These are phyloP conservation scores for Thunnus maccoyii DNA, from an alignment of 2,113 vertebrate species.

Conservation along the genomic window DNA sequence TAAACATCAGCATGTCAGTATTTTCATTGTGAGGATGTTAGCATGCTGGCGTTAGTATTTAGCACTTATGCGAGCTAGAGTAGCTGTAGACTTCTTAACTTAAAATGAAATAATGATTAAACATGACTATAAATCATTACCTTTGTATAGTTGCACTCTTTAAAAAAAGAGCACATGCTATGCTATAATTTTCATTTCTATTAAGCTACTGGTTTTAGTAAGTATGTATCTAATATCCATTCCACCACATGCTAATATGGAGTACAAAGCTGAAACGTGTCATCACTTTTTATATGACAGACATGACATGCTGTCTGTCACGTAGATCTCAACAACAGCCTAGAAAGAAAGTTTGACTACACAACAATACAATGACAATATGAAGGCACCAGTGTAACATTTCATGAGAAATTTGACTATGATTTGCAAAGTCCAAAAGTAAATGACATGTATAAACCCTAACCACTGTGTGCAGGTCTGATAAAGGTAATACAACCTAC, in stretches of 20 bases:
- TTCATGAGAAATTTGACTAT: constrained; percentile 3
- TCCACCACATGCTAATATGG: not conserved
- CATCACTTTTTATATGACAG: not conserved
- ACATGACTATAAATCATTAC: not conserved
- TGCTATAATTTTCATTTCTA: not conserved
- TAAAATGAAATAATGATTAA: not conserved
- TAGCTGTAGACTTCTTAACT: too few relatives aligned
- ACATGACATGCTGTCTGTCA: not conserved
- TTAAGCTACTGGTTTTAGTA: not conserved
- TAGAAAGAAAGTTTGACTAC: not conserved
- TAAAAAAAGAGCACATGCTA: too few relatives aligned
- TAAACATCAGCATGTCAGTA: not conserved
- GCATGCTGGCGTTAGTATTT: not conserved
- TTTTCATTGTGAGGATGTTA: not conserved
- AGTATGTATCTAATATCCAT: not conserved
- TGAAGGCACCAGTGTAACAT: not conserved
- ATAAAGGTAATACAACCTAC: constrained; percentile 9
- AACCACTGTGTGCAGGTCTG: not conserved
- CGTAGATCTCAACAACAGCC: not conserved
- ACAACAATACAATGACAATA: not conserved
- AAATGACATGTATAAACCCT: constrained; percentile 11
- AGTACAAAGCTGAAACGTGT: not conserved
- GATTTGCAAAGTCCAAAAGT: constrained; percentile 14
- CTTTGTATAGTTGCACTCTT: too few relatives aligned
- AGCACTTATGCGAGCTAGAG: not conserved